These are phyloP conservation scores for Hystrix cristata DNA, from an alignment of 2,113 vertebrate genomes.

Conservation along the genomic window DNA sequence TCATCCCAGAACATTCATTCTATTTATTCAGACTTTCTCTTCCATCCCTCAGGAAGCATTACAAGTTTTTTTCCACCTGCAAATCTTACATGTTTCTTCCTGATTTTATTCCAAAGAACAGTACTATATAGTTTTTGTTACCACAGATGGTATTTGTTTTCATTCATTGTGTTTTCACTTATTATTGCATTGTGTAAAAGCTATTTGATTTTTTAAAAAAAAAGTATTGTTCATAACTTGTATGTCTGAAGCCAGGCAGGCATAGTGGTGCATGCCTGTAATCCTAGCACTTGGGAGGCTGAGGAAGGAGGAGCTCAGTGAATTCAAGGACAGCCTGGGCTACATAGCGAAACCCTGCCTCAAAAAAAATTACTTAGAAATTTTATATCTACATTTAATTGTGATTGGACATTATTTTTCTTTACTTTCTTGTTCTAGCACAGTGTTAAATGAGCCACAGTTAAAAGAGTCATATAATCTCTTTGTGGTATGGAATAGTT, in stretches of 20 bases:
- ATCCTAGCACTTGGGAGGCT: background rate
- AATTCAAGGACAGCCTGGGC: background rate
- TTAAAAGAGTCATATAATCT: background rate
- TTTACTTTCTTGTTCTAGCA: background rate
- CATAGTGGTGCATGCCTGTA: background rate
- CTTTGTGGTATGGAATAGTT: background rate
- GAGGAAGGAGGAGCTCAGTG: background rate
- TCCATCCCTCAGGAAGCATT: background rate
- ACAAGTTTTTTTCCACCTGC: background rate
- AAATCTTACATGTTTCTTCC: background rate
- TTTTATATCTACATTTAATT: slow-evolving; percentile 3
- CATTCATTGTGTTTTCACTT: background rate
- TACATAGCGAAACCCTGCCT: background rate
- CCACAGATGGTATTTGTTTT: background rate
- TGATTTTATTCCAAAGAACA: background rate
- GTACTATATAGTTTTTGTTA: background rate
- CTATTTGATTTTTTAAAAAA: background rate
- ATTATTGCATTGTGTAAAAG: background rate
- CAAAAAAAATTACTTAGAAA: background rate
- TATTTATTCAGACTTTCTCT: background rate
- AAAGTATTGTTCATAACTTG: background rate
- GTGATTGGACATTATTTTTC: background rate
- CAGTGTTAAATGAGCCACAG: background rate
- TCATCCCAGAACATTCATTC: background rate
- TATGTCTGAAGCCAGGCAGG: background rate